Evolutionary conservation across 2,888 invertebrate genomes (phyloP).

Genomic region (Pherbina coryleti): DNA sequence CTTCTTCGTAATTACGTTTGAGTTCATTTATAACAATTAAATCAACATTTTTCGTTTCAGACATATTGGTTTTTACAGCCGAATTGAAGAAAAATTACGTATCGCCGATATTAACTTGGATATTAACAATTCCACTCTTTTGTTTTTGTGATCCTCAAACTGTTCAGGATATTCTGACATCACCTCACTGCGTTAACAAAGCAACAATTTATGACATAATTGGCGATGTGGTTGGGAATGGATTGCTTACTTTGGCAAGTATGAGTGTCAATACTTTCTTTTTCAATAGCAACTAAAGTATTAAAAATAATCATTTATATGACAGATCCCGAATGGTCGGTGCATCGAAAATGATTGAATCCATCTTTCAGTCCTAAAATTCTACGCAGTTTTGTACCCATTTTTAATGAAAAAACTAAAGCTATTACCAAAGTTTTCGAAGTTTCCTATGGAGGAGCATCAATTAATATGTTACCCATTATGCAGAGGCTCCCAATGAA

Average conservation of each 20-base stretch:
- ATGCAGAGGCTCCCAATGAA: slow-evolving; percentile 34
- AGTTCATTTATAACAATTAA: too few relatives aligned
- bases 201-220: not conserved
- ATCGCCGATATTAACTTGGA: not conserved
- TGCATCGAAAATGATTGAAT: slow-evolving; percentile 43
- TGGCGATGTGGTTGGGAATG: not conserved
- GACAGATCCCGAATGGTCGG: slow-evolving; percentile 30
- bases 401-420: slow-evolving; percentile 43
- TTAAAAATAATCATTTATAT: too few relatives aligned
- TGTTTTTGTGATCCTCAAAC: not conserved
- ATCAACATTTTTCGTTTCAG: too few relatives aligned
- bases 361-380: slow-evolving; percentile 42
- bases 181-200: not conserved
- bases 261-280: not conserved
- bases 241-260: not conserved
- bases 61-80: too few relatives aligned
- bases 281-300: not conserved
- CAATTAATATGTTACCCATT: slow-evolving; percentile 28
- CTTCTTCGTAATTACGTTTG: too few relatives aligned
- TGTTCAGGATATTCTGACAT: not conserved
- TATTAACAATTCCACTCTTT: not conserved
- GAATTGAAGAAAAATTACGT: not conserved
- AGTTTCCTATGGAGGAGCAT: slow-evolving; percentile 18
- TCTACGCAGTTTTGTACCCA: slow-evolving; percentile 41
- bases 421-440: slow-evolving; percentile 26